These are phyloP conservation scores for Thomomys bottae DNA, from an alignment of 2,113 vertebrate genomes.

Conservation along the genomic window DNA sequence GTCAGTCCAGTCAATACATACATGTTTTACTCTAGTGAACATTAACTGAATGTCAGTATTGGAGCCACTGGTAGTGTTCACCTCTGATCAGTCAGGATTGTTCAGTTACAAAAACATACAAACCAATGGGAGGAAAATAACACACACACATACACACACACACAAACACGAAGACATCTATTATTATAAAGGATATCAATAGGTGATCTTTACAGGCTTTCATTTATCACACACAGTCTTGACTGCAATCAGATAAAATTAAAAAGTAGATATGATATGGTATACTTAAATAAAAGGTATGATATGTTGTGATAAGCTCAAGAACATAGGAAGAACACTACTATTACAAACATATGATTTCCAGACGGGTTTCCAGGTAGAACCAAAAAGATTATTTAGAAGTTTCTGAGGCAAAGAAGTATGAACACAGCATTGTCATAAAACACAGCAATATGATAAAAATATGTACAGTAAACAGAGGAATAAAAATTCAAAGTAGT, in stretches of 20 bases:
- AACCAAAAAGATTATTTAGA: not conserved
- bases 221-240: not conserved
- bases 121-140: not conserved
- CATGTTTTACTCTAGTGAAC: not conserved
- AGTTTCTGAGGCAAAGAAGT: constrained; percentile 34
- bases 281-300: not conserved
- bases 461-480: not conserved
- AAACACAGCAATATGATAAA: constrained; percentile 14
- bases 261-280: not conserved
- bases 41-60: not conserved
- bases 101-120: constrained; percentile 15
- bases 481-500: not conserved
- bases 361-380: not conserved
- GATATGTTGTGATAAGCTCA: not conserved
- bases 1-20: not conserved
- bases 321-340: not conserved
- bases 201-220: not conserved
- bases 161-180: not conserved
- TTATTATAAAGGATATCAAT: not conserved
- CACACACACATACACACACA: not conserved
- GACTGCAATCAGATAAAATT: not conserved
- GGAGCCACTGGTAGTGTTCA: not conserved
- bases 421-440: not conserved
- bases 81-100: not conserved
- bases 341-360: not conserved